Conservation (phyloP, 2,113 vertebrate genomes). For the Genyomyrus donnyi region DNA sequence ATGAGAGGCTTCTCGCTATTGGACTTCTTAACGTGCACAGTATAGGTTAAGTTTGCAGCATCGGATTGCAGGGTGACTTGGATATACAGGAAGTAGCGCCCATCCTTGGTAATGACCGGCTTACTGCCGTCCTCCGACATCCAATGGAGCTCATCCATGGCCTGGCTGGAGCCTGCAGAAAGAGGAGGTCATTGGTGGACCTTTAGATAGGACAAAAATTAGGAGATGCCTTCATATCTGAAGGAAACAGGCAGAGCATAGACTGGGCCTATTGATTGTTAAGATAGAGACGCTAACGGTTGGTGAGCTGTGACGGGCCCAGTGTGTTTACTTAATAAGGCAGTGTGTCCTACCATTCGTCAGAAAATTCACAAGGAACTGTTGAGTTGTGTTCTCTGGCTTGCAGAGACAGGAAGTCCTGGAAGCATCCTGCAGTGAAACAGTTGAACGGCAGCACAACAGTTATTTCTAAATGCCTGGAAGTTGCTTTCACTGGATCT, state of each 20-base stretch:
- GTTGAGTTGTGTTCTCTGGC: neutral
- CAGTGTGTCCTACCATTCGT: neutral
- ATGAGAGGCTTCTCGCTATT: neutral
- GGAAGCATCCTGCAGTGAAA: neutral
- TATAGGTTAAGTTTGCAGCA: neutral
- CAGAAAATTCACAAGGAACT: neutral
- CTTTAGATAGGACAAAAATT: neutral
- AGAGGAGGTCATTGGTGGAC: neutral
- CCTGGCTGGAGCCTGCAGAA: neutral
- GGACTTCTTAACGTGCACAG: neutral
- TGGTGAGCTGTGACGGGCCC: neutral
- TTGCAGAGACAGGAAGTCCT: neutral
- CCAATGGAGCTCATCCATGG: neutral
- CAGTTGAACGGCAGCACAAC: neutral
- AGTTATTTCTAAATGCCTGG: neutral
- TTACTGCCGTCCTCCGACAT: neutral
- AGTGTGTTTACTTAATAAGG: neutral
- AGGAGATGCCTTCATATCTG: neutral
- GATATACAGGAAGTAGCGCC: conserved; percentile 15
- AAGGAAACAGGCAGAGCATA: neutral
- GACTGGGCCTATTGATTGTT: neutral
- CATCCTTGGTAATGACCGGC: neutral
- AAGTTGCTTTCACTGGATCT: neutral
- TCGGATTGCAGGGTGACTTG: conserved; percentile 9
- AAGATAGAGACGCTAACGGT: neutral